A percentile compares a stretch with the other conserved stretches of the same genome.
phyloP scores from a whole-genome alignment of 2,113 vertebrate species.

The Acanthochromis polyacanthus region DNA sequence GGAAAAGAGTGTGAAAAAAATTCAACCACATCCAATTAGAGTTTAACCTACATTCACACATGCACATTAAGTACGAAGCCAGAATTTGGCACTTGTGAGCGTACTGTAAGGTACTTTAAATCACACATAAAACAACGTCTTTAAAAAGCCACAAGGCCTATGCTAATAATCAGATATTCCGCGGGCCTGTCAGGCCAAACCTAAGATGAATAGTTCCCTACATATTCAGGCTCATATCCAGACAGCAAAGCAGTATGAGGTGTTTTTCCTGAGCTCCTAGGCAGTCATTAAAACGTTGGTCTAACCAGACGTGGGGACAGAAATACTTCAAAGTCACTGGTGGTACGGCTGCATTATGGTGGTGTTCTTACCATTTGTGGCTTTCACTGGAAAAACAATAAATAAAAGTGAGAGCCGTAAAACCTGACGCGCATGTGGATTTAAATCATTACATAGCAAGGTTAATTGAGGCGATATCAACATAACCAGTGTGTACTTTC shows the following conservation, averaged over 20 bases:
- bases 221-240: constrained; percentile 50
- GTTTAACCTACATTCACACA: background rate
- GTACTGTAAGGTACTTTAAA: constrained; percentile 23
- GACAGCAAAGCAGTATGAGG: constrained; percentile 33
- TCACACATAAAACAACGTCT: constrained; percentile 14
- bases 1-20: background rate
- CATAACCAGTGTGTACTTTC: constrained; percentile 66
- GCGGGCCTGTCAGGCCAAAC: constrained; percentile 9
- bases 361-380: constrained; percentile 71
- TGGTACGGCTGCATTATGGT: constrained; percentile 52
- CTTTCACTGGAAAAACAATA: constrained; percentile 78
- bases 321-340: constrained; percentile 66
- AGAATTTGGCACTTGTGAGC: constrained; percentile 1
- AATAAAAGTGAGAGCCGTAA: constrained; percentile 72
- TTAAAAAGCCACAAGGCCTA: constrained; percentile 34
- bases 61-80: background rate
- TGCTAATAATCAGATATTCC: constrained; percentile 43
- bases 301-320: constrained; percentile 59
- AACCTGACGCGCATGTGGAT: constrained; percentile 51
- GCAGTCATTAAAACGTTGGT: constrained; percentile 59
- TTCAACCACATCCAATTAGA: background rate
- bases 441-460: constrained; percentile 70
- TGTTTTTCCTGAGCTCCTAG: constrained; percentile 55
- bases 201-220: constrained; percentile 47
- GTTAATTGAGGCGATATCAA: constrained; percentile 67